Conservation (phyloP, 2,797 vertebrate species). For the Merluccius polli region DNA sequence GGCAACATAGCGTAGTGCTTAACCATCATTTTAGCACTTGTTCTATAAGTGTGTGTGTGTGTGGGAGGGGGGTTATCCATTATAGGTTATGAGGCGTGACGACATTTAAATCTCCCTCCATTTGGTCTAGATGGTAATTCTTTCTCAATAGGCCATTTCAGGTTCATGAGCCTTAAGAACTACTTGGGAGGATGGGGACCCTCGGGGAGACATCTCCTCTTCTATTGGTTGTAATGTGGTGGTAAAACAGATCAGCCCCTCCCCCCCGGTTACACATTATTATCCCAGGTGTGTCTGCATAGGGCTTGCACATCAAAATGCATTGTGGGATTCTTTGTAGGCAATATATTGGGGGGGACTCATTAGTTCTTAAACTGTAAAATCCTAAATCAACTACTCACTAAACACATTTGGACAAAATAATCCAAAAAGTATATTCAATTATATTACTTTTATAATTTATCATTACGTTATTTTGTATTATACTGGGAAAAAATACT, state of each 20-base stretch:
- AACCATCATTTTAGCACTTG: background rate
- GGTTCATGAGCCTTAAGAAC: slow-evolving; percentile 64
- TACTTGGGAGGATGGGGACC: slow-evolving; percentile 15
- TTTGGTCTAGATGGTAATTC: slow-evolving; percentile 32
- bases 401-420: no score
- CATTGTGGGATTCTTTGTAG: background rate
- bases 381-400: background rate
- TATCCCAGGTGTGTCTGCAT: background rate
- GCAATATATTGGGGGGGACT: background rate
- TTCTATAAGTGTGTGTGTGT: background rate
- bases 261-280: background rate
- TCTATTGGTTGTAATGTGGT: slow-evolving; percentile 52
- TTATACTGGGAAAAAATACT: background rate
- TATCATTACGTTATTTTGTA: background rate
- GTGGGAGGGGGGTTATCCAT: background rate
- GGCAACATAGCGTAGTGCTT: background rate
- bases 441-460: background rate
- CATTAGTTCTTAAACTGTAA: background rate
- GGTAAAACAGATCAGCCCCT: background rate
- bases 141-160: slow-evolving; percentile 43
- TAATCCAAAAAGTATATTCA: background rate
- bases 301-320: background rate
- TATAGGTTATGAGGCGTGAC: slow-evolving; percentile 56
- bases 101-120: slow-evolving; percentile 55
- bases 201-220: slow-evolving; percentile 50